Base-by-base conservation (phyloP, 2,113 vertebrate species). In the Forbesichthys agassizii region DNA sequence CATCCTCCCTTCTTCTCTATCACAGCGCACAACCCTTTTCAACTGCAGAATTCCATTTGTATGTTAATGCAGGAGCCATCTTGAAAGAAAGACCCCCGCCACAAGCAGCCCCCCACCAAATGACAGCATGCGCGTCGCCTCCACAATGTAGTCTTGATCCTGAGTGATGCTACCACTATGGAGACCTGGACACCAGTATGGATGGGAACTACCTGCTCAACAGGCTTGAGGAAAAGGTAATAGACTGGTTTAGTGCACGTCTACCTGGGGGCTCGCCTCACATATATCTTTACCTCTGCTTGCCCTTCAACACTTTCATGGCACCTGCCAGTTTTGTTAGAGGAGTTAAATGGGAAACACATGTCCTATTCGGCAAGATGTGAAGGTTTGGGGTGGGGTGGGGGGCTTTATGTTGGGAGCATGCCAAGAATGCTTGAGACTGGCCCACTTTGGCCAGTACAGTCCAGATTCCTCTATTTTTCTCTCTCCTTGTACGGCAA, bases 11-110 rank as follows among this genome's bases (percentile, higher is more conserved):
- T 83, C 78, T 75, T 79, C 61, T 88, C 86, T 88, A 89, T 91
- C 92, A 90, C 81, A 85, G 85, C 75, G 71, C 86, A 83, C 82
- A 71, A 78, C 86, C 69, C 78, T 86, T 88, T 88, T 90, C 86
- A 88, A 91, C 90, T 69, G 78, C 89, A 89, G 82, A 86, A 92
- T 90, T 89, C 91, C 88, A 93, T 92, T 90, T 93, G 91, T 92
- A 92, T 92, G 92, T 89, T 91, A 93, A 92, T 93, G 81, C 91
- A 86, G 78, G 74, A 86, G 79, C 75, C 85, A 86, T 85, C 82
- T 86, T 84, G 80, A 84, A 85, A 68, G n/a, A 12, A 12, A 18
- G 18, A 2, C 48, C 59, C 20, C n/a, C 3, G 53, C 14, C 53
- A n/a, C 7, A 14, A 54, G n/a, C 55, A 57, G 55, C 55, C 6